Evolutionary conservation across 2,113 vertebrate species (phyloP), one percentile per base, ranked within the genome.

Genomic region (Pseudorectes ferrugineus): DNA sequence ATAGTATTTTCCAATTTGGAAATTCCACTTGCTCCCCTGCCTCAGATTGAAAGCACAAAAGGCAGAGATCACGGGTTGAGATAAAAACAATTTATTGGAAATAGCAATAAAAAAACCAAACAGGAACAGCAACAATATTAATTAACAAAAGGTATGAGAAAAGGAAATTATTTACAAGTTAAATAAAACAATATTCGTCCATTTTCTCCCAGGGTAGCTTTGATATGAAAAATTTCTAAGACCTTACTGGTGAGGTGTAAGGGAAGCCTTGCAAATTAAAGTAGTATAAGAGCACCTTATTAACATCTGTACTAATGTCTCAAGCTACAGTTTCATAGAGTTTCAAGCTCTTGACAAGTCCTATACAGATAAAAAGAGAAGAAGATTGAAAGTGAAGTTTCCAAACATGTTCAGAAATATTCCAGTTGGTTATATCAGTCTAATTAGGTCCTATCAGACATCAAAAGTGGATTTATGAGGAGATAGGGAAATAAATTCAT

Each of bases 11-110:
- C 49, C 52, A 67, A 35, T 40, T 59, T 4, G 7, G n/a, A 58
- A 36, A 58, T 58, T 58, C 20, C 8, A 59, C 45, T 74, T 0
- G 0, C 28, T 45, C 2, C 6, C 38, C 24, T 21, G 3, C 7
- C 24, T 66, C 51, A 36, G 28, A 51, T 2, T 51, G 45, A 74
- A 58, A 59, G 24, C 16, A 45, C 8, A n/a, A 67, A 52, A 29
- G 38, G 28, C 45, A 81, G 23, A 66, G 33, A 58, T 52, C 33
- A 52, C 2, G 3, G 38, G 9, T 18, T 52, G 28, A 59, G 38
- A 24, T 17, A 66, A 29, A 24, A 74, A 51, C 23, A n/a, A 73
- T 29, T 58, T 66, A 45, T 5, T 52, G 19, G 19, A 74, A 66
- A 38, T 11, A 29, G 15, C 43, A 51, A 28, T 14, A 45, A 45